These are phyloP conservation scores for Pocillopora grandis DNA, from an alignment of 92 coral and sea anemone genomes.

Conservation along the genomic window DNA sequence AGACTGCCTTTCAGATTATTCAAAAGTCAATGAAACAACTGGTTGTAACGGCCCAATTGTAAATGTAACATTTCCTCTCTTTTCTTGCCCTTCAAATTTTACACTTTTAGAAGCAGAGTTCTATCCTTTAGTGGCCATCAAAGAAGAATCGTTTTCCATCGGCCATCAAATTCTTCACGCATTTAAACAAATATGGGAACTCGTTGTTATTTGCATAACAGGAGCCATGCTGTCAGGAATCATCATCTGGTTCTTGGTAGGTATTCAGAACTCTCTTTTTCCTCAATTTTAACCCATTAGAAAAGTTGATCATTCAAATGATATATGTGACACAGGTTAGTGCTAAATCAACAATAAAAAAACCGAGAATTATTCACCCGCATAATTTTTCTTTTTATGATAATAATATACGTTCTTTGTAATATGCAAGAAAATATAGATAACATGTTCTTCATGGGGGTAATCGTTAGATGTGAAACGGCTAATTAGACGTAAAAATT, in stretches of 20 bases:
- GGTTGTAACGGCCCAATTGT: not conserved
- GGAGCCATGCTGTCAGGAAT: slow-evolving; percentile 12
- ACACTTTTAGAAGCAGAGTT: not conserved
- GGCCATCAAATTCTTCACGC: not conserved
- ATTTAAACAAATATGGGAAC: not conserved
- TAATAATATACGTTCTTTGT: too few relatives aligned
- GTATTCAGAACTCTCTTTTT: not conserved
- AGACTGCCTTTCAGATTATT: not conserved
- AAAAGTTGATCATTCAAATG: too few relatives aligned
- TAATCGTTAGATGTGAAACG: too few relatives aligned
- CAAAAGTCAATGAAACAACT: not conserved
- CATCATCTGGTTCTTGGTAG: slow-evolving; percentile 20
- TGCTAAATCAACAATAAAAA: too few relatives aligned
- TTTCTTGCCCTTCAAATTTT: not conserved
- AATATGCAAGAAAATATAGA: too few relatives aligned
- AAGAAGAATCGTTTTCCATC: not conserved
- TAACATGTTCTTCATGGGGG: too few relatives aligned
- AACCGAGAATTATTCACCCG: too few relatives aligned
- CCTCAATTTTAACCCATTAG: too few relatives aligned
- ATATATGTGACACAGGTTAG: too few relatives aligned
- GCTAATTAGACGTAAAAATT: too few relatives aligned
- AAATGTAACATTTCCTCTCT: not conserved
- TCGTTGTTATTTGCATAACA: not conserved
- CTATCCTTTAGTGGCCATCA: not conserved
- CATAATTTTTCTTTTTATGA: too few relatives aligned